Percentiles rank a stretch among this genome's conserved stretches.
phyloP scores from a whole-genome alignment of 1,140 invertebrate genomes.

The Drosophila melanica region DNA sequence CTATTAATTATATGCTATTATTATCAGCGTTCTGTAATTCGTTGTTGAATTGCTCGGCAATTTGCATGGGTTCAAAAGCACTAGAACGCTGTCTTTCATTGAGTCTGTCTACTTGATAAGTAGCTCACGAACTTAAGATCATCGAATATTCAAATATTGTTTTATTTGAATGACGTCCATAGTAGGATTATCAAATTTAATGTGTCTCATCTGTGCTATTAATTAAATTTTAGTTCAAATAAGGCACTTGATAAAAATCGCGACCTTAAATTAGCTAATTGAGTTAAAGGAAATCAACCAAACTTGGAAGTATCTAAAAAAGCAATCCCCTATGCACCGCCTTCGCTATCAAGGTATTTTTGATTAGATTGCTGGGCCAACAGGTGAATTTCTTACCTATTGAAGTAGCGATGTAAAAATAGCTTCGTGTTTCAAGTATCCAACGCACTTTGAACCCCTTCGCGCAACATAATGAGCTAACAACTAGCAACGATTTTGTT shows the following conservation, averaged over 20 bases:
- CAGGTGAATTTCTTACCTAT: conserved; percentile 7
- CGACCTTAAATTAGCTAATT: conserved; percentile 8
- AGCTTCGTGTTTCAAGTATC: conserved; percentile 54
- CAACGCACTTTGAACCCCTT: conserved; percentile 58
- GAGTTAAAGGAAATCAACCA: conserved; percentile 42
- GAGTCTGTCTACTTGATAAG: conserved; percentile 1
- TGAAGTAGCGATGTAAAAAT: conserved; percentile 52
- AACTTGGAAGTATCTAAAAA: conserved; percentile 7
- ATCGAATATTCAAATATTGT: conserved; percentile 1
- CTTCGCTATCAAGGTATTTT: conserved; percentile 28
- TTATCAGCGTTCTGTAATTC: conserved; percentile 21
- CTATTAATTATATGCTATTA: conserved; percentile 26
- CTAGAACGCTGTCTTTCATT: not conserved
- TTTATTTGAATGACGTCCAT: conserved; percentile 1
- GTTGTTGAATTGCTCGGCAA: conserved; percentile 23
- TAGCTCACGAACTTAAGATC: not conserved
- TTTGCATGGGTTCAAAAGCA: conserved; percentile 16
- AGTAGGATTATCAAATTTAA: conserved; percentile 9
- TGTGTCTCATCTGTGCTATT: not conserved
- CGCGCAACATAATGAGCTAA: conserved; percentile 37
- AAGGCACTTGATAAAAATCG: conserved; percentile 6
- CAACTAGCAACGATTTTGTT: not conserved
- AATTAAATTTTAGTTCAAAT: conserved; percentile 35
- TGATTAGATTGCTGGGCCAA: conserved; percentile 56
- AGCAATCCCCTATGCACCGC: not conserved